Conservation (phyloP, 2,113 vertebrate species). For the Telmatochromis sp. region DNA sequence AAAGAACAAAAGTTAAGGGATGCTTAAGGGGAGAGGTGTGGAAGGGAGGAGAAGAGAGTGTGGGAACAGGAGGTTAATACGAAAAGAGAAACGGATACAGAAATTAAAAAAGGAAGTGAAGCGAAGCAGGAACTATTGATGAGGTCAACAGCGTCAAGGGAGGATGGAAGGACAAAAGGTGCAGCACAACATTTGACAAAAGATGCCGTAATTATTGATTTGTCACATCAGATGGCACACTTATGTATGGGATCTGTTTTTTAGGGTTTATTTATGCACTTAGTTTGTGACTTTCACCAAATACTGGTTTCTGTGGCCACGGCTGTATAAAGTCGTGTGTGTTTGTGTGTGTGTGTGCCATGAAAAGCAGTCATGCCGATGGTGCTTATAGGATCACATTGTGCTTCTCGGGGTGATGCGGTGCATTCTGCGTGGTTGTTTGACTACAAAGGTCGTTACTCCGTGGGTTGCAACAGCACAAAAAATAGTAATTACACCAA, state of each 20-base stretch:
- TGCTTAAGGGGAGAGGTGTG: background rate
- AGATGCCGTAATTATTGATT: background rate
- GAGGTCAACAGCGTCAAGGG: conserved; percentile 5
- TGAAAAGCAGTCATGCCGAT: background rate
- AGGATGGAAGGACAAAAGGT: background rate
- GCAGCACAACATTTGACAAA: background rate
- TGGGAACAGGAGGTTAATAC: background rate
- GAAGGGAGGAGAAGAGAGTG: background rate
- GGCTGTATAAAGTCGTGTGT: background rate
- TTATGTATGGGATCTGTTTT: background rate
- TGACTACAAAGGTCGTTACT: background rate
- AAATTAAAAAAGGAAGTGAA: conserved; percentile 18
- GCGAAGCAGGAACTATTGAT: background rate
- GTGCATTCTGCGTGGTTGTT: conserved; percentile 1
- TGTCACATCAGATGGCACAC: background rate
- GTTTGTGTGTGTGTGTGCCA: background rate
- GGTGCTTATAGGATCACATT: background rate
- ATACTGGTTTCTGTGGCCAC: background rate
- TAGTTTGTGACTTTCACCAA: background rate
- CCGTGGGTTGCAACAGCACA: conserved; percentile 34
- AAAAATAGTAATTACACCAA: conserved; percentile 5
- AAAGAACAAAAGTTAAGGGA: background rate
- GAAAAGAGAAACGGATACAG: background rate
- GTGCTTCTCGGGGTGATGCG: background rate
- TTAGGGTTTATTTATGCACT: background rate